phyloP scores from a whole-genome alignment of 2,113 vertebrate species.

The Tauraco erythrolophus region DNA sequence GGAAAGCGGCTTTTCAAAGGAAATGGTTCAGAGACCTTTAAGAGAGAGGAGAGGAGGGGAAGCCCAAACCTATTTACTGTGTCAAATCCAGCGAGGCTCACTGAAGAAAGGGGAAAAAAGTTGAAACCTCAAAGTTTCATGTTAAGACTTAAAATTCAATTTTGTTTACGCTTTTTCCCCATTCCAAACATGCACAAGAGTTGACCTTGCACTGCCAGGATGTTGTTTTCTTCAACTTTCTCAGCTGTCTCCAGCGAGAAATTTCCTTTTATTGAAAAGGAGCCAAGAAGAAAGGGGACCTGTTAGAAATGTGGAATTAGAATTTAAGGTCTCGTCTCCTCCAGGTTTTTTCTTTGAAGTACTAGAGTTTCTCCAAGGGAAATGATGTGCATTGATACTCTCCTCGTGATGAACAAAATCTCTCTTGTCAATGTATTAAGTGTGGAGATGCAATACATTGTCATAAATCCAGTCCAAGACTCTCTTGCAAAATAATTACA shows the following conservation, averaged over 20 bases:
- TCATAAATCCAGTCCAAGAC: conserved; percentile 27
- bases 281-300: not conserved
- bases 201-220: not conserved
- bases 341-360: not conserved
- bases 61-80: not conserved
- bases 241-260: not conserved
- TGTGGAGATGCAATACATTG: not conserved
- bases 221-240: not conserved
- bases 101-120: not conserved
- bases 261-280: not conserved
- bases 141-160: not conserved
- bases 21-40: not conserved
- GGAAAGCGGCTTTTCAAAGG: not conserved
- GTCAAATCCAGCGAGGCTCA: not conserved
- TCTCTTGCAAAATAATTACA: conserved; percentile 68
- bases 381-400: not conserved
- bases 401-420: not conserved
- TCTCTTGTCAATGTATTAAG: not conserved
- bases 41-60: not conserved
- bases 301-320: not conserved
- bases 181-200: rapidly evolving
- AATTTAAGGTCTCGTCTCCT: not conserved
- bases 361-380: not conserved
- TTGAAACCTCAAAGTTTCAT: not conserved
- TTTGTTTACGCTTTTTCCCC: not conserved